A percentile compares a stretch with the other conserved stretches of the same genome.
Evolutionary conservation across 2,888 invertebrate genomes (phyloP).

Genomic region (Tinea pellionella): DNA sequence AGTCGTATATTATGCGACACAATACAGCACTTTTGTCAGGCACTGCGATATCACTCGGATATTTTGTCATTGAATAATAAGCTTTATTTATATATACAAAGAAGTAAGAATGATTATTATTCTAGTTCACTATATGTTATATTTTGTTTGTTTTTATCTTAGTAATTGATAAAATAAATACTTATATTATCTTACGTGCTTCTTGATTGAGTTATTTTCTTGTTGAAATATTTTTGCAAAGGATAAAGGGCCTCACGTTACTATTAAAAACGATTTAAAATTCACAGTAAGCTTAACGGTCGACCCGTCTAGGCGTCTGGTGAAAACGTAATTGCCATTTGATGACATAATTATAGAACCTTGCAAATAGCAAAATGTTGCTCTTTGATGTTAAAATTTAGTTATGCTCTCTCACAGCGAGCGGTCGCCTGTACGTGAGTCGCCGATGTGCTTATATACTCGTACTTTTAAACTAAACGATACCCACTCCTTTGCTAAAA

Average conservation of each 20-base stretch:
- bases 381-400: slow-evolving; percentile 46
- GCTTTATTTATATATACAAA: too few species aligned
- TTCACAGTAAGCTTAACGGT: slow-evolving; percentile 59
- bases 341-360: slow-evolving; percentile 54
- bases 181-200: too few species aligned
- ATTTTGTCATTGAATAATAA: too few species aligned
- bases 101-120: too few species aligned
- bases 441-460: background rate
- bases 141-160: too few species aligned
- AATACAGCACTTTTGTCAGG: too few species aligned
- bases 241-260: slow-evolving; percentile 20
- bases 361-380: slow-evolving; percentile 36
- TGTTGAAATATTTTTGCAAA: background rate
- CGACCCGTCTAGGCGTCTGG: slow-evolving; percentile 32
- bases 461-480: background rate
- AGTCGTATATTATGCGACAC: too few species aligned
- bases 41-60: too few species aligned
- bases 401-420: slow-evolving; percentile 21
- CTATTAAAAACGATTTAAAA: slow-evolving; percentile 67
- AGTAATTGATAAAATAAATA: too few species aligned
- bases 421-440: slow-evolving; percentile 8
- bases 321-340: slow-evolving; percentile 46
- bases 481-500: background rate
- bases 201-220: background rate
- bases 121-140: too few species aligned